Evolutionary conservation across 2,888 invertebrate genomes (phyloP).

Genomic region (Gerris lacustris): DNA sequence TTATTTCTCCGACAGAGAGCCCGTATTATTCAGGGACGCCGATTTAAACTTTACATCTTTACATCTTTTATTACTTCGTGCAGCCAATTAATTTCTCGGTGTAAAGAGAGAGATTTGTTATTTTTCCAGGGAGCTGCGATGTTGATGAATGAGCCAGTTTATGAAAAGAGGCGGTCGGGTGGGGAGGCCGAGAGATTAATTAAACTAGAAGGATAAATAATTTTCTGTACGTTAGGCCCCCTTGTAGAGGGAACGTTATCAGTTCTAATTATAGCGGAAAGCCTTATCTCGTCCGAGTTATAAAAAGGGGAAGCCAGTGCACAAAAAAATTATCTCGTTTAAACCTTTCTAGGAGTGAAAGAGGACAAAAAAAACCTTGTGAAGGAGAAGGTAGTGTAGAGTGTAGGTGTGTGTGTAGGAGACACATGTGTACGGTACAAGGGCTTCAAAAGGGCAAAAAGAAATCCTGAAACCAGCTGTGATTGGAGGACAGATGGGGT

Average conservation of each 20-base stretch:
- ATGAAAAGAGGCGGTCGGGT: neutral
- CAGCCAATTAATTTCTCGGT: neutral
- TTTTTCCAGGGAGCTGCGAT: neutral
- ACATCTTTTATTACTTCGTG: neutral
- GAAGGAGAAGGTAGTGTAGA: neutral
- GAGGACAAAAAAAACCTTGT: neutral
- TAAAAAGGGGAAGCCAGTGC: neutral
- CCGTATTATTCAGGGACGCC: too few relatives aligned
- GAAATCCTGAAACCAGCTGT: neutral
- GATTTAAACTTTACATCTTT: too few relatives aligned
- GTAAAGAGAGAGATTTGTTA: neutral
- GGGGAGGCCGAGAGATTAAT: neutral
- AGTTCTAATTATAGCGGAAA: constrained; percentile 1
- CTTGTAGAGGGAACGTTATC: neutral
- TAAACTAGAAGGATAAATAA: neutral
- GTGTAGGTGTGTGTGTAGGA: neutral
- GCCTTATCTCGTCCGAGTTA: neutral
- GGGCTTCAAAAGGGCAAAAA: neutral
- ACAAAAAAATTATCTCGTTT: neutral
- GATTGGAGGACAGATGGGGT: constrained; percentile 5
- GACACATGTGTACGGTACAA: neutral
- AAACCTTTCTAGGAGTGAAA: neutral
- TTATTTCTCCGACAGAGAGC: too few relatives aligned
- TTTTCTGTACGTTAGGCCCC: neutral
- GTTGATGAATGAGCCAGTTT: neutral